These are phyloP conservation scores for Colinus virginianus DNA, from an alignment of 2,113 vertebrate species.

Conservation along the genomic window DNA sequence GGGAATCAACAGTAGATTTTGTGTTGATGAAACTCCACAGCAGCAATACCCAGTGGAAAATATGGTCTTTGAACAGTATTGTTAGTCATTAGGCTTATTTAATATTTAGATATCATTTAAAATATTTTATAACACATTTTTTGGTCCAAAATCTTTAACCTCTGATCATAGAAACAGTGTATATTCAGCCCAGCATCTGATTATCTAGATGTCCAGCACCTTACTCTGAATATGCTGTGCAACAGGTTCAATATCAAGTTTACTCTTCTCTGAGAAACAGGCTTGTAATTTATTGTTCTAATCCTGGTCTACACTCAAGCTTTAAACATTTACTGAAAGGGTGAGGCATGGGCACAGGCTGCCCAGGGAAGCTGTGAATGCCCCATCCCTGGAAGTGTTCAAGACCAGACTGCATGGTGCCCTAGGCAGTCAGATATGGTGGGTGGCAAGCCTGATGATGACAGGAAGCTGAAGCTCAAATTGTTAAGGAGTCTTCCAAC, in stretches of 20 bases:
- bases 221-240: neutral
- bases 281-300: neutral
- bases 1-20: neutral
- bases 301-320: neutral
- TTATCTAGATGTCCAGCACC: neutral
- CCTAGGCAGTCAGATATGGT: no score
- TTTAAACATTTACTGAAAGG: neutral
- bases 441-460: no score
- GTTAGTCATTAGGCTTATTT: fast-evolving
- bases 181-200: neutral
- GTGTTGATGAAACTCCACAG: neutral
- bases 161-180: neutral
- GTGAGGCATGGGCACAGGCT: no score
- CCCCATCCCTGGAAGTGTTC: no score
- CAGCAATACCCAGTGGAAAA: neutral
- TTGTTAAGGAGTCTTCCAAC: no score
- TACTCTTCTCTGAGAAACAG: neutral
- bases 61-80: neutral
- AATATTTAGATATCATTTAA: neutral
- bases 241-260: neutral
- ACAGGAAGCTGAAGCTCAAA: no score
- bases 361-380: no score
- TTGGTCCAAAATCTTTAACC: neutral
- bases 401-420: no score
- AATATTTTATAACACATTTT: neutral